A percentile compares a stretch with the other conserved stretches of the same genome.
Evolutionary conservation across 2,113 vertebrate genomes (phyloP).

Genomic region (Odocoileus hemionus): DNA sequence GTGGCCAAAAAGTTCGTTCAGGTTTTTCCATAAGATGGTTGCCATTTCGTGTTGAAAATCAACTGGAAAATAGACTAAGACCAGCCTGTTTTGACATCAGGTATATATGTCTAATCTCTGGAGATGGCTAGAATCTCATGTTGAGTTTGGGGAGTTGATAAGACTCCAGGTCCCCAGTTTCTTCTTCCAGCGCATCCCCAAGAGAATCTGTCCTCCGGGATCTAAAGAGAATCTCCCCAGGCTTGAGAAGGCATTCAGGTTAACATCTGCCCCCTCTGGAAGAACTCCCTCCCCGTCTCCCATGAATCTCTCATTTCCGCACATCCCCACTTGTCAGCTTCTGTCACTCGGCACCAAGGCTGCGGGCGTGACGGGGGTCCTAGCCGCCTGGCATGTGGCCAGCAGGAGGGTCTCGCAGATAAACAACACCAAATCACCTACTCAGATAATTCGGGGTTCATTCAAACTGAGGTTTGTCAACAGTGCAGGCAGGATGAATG

Average conservation of each 20-base stretch:
- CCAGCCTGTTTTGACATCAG: neutral
- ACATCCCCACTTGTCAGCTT: neutral
- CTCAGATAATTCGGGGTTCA: neutral
- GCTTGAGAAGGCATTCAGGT: neutral
- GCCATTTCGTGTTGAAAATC: neutral
- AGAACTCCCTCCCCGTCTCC: neutral
- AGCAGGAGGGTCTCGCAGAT: neutral
- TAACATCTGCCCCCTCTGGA: neutral
- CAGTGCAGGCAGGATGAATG: neutral
- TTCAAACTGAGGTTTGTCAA: neutral
- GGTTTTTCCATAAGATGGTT: neutral
- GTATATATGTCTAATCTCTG: neutral
- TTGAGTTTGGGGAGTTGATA: neutral
- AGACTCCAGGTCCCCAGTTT: neutral
- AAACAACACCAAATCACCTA: neutral
- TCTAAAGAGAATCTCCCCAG: neutral
- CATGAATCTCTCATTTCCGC: neutral
- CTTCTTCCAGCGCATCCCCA: neutral
- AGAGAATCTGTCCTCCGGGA: neutral
- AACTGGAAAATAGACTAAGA: neutral
- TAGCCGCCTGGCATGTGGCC: accelerated
- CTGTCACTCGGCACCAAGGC: neutral
- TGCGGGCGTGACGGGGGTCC: accelerated
- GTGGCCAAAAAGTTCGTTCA: neutral
- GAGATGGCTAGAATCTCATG: neutral